These are phyloP conservation scores for Mayetiola destructor DNA, from an alignment of 2,888 invertebrate genomes.

Conservation along the genomic window DNA sequence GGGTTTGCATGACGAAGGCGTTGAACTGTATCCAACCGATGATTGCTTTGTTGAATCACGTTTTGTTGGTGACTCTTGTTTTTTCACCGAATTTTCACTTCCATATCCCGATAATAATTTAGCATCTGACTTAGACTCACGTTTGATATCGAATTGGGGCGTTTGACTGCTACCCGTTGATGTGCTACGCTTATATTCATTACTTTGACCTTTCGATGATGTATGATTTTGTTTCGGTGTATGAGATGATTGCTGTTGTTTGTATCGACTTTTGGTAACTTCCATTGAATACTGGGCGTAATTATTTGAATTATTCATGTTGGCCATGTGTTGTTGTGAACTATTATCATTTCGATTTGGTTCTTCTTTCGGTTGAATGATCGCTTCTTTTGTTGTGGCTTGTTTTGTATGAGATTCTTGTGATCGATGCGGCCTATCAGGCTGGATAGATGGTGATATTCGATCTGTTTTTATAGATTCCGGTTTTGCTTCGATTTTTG, in stretches of 20 bases:
- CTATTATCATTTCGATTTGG: neutral
- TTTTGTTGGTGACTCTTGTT: constrained; percentile 13
- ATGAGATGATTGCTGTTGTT: neutral
- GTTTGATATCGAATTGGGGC: neutral
- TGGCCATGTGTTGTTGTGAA: too few relatives aligned
- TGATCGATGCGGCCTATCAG: neutral
- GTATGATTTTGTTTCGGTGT: constrained; percentile 1
- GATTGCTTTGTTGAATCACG: constrained; percentile 7
- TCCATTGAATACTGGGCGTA: neutral
- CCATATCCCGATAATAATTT: neutral
- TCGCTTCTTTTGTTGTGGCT: neutral
- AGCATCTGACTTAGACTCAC: neutral
- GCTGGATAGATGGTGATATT: neutral
- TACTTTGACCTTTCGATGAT: neutral
- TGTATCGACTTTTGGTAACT: neutral
- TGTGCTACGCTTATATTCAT: constrained; percentile 1
- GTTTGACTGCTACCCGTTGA: constrained; percentile 8
- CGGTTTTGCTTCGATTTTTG: neutral
- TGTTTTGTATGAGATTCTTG: neutral
- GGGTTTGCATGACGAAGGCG: constrained; percentile 5
- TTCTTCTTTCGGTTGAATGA: constrained; percentile 8
- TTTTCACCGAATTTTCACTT: neutral
- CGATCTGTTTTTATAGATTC: neutral
- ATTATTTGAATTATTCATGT: neutral
- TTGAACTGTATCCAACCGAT: neutral